Evolutionary conservation across 2,797 vertebrate genomes (phyloP).

Genomic region (Apodemus agrarius): DNA sequence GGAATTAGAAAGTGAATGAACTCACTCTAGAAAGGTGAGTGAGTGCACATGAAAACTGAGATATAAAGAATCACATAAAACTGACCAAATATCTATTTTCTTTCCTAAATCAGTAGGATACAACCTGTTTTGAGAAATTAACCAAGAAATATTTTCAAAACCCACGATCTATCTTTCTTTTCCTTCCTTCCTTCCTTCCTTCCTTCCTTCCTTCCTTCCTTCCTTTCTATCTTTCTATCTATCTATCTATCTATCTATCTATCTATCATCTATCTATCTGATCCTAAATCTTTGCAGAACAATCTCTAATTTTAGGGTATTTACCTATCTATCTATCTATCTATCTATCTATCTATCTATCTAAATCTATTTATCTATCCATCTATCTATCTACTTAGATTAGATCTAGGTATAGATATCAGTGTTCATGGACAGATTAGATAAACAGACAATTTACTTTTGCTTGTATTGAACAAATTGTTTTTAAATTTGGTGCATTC

Average conservation of each 20-base stretch:
- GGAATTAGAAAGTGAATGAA: background rate
- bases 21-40: background rate
- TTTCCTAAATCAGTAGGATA: background rate
- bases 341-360: no score
- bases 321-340: no score
- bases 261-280: background rate
- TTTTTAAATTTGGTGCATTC: slow-evolving; percentile 2
- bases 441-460: background rate
- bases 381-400: no score
- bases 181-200: no score
- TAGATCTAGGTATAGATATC: background rate
- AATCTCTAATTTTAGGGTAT: background rate
- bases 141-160: background rate
- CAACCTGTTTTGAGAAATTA: background rate
- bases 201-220: no score
- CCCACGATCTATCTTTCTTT: no score
- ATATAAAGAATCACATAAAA: background rate
- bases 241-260: no score
- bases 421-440: background rate
- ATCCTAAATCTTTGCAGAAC: background rate
- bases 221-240: no score
- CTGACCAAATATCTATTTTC: background rate
- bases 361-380: no score
- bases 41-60: background rate
- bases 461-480: background rate